Evolutionary conservation across 2,888 invertebrate species (phyloP).

Genomic region (Nomada fucata): DNA sequence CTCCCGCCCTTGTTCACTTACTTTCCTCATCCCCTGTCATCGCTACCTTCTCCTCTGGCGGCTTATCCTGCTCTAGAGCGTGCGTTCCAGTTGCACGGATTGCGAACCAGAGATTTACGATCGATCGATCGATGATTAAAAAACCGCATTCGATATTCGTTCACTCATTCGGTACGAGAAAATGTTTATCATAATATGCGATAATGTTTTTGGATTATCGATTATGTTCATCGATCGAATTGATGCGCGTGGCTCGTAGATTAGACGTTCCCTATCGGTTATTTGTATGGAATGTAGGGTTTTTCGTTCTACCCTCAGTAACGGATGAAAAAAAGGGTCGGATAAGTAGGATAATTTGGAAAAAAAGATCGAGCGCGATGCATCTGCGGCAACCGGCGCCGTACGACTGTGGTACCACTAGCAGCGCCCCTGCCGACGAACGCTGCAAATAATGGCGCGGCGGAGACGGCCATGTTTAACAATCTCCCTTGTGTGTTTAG

Average conservation of each 20-base stretch:
- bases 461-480: conserved; percentile 78
- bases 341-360: background rate
- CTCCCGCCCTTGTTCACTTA: conserved; percentile 40
- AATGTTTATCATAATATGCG: background rate
- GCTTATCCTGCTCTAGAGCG: conserved; percentile 19
- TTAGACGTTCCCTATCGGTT: background rate
- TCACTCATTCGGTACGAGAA: background rate
- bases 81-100: conserved; percentile 26
- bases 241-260: background rate
- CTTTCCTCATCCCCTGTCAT: conserved; percentile 47
- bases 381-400: background rate
- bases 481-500: conserved; percentile 78
- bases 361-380: conserved; percentile 5
- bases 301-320: background rate
- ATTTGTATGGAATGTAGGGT: background rate
- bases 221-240: background rate
- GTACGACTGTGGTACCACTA: conserved; percentile 3
- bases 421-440: conserved; percentile 46
- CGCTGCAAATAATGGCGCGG: conserved; percentile 52
- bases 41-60: conserved; percentile 25
- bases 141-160: background rate
- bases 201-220: background rate
- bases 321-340: background rate
- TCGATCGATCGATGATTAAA: conserved; percentile 3
- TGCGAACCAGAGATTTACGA: conserved; percentile 15